Percentiles rank a stretch among this genome's conserved stretches.
phyloP scores from a whole-genome alignment of 2,888 invertebrate species.

The Heliconius ismenius region DNA sequence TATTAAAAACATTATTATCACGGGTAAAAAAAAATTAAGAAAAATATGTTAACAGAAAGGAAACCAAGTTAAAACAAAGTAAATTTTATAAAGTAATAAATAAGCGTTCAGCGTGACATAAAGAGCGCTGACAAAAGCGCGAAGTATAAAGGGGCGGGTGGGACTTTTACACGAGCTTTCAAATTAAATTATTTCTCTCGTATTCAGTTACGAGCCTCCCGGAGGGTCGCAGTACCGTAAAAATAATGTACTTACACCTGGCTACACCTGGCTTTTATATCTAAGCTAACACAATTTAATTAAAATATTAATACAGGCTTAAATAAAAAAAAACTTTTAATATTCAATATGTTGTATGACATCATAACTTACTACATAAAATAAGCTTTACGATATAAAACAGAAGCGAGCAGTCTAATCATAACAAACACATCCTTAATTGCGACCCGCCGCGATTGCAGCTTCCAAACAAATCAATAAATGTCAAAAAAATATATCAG shows the following conservation, averaged over 20 bases:
- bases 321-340: not conserved
- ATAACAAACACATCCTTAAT: slow-evolving; percentile 43
- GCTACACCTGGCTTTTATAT: slow-evolving; percentile 28
- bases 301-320: not conserved
- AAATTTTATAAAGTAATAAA: slow-evolving; percentile 12
- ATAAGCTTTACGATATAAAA: slow-evolving; percentile 38
- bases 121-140: slow-evolving; percentile 26
- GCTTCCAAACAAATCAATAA: slow-evolving; percentile 28
- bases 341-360: too few relatives aligned
- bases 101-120: slow-evolving; percentile 20
- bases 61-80: slow-evolving; percentile 4
- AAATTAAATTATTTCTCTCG: slow-evolving; percentile 29
- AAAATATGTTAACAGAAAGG: not conserved
- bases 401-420: slow-evolving; percentile 39
- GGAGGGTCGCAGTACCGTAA: slow-evolving; percentile 19
- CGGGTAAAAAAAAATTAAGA: not conserved
- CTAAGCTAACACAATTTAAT: not conserved
- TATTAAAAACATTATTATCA: not conserved
- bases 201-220: slow-evolving; percentile 28
- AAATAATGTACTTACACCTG: slow-evolving; percentile 9
- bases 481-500: slow-evolving; percentile 9
- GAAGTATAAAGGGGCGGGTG: slow-evolving; percentile 23
- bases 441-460: slow-evolving; percentile 28
- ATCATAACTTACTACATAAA: not conserved
- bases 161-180: slow-evolving; percentile 27